Evolutionary conservation across 2,797 vertebrate species (phyloP), one percentile per base, ranked within the genome.

Genomic region (Onychomys leucogaster): DNA sequence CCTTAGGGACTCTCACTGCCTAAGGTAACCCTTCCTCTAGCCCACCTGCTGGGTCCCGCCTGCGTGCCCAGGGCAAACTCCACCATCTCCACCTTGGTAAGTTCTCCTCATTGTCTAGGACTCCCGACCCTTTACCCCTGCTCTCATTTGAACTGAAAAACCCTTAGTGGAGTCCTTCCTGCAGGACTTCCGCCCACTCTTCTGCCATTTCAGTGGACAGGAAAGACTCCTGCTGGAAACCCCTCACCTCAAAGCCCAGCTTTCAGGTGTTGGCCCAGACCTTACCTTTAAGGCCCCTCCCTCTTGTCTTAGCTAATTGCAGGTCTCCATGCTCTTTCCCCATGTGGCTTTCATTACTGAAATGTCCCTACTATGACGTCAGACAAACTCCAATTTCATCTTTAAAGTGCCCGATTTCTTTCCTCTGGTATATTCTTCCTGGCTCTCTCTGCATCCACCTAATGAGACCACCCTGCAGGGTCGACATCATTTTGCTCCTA

Each of bases 341-440:
- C 89, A 65, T 29, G 23, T 13, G 11, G 69, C 76, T 91, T 87
- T 89, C 49, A 83, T 84, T 94, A 67, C 52, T 86, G 59, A 81
- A 94, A 32, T 88, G 82, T 46, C 89, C 46, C 46, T 75, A 82
- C 69, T 65, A 83, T 75, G 9, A 52, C 46, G 65, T 27, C 49
- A 84, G 10, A 71, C 37, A 55, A 96, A 94, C 52, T 89, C 85
- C 77, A 76, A 63, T 91, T 41, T 94, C 73, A 76, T 49, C 84
- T 78, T 67, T 82, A 69, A 89, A 95, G 83, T 34, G 21, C 27
- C 17, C 57, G 76, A 89, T 94, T 90, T 75, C 52, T 25, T 61
- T 71, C 49, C 10, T 63, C 83, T 37, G 61, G 77, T 77, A 37
- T 25, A 61, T 10, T 69, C 46, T 73, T 85, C 83, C 25, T 89